These are phyloP conservation scores for Lagocephalus sceleratus DNA, from an alignment of 2,797 vertebrate genomes.

Conservation along the genomic window DNA sequence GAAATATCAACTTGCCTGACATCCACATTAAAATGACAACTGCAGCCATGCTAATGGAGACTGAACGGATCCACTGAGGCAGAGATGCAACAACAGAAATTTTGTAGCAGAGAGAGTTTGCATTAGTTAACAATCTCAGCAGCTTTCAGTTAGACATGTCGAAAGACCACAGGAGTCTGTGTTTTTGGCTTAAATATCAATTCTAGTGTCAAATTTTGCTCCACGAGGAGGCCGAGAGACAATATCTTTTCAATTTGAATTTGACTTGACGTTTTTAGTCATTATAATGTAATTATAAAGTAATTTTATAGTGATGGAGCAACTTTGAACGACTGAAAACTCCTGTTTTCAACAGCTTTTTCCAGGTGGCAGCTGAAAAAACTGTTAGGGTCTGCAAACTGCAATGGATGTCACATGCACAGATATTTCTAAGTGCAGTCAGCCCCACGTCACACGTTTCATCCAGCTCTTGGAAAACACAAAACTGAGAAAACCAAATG, in stretches of 20 bases:
- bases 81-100: conserved; percentile 69
- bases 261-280: conserved; percentile 2
- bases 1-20: conserved; percentile 98
- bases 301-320: conserved; percentile 10
- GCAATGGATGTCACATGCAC: conserved; percentile 98
- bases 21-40: conserved; percentile 88
- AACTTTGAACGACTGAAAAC: conserved; percentile 37
- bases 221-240: conserved; percentile 9
- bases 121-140: conserved; percentile 82
- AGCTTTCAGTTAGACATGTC: conserved; percentile 54
- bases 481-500: conserved; percentile 61
- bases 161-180: conserved; percentile 58
- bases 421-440: conserved; percentile 92
- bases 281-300: conserved; percentile 27
- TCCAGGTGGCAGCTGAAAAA: conserved; percentile 71
- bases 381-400: conserved; percentile 82
- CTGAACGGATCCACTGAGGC: conserved; percentile 63
- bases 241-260: conserved; percentile 13
- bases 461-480: conserved; percentile 76
- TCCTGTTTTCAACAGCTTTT: conserved; percentile 56
- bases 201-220: conserved; percentile 27
- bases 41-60: conserved; percentile 78
- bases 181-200: conserved; percentile 18
- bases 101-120: conserved; percentile 76
- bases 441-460: conserved; percentile 84